These are phyloP conservation scores for Rotaria socialis DNA, from an alignment of 2,888 invertebrate species.

Conservation along the genomic window DNA sequence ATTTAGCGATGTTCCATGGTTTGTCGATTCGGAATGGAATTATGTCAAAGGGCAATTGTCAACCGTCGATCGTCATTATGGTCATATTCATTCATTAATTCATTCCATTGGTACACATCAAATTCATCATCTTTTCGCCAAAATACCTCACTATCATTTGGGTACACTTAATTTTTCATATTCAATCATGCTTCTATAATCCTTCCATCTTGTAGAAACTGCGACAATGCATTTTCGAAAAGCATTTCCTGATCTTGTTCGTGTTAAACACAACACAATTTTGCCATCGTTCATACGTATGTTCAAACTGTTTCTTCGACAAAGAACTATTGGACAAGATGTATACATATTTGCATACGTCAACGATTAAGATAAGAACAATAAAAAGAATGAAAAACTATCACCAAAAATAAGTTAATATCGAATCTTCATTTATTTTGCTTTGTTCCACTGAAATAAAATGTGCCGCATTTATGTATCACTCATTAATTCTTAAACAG, in stretches of 20 bases:
- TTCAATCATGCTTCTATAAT: background rate
- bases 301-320: too few relatives aligned
- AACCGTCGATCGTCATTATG: conserved; percentile 55
- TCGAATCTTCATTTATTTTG: too few relatives aligned
- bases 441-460: too few relatives aligned
- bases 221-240: background rate
- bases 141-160: conserved; percentile 55
- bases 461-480: too few relatives aligned
- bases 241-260: background rate
- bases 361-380: too few relatives aligned
- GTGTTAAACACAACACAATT: background rate
- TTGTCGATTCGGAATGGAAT: conserved; percentile 52
- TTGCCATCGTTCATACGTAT: background rate
- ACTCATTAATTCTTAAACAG: too few relatives aligned
- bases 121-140: conserved; percentile 47
- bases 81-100: conserved; percentile 53
- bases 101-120: conserved; percentile 56
- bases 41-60: conserved; percentile 55
- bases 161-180: background rate
- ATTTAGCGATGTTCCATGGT: conserved; percentile 52
- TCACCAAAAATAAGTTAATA: too few relatives aligned
- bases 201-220: conserved; percentile 44
- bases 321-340: too few relatives aligned
- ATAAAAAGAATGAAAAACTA: too few relatives aligned
- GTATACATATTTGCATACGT: too few relatives aligned